Conservation (phyloP, 2,888 invertebrate genomes). For the Ceraclea dissimilis region DNA sequence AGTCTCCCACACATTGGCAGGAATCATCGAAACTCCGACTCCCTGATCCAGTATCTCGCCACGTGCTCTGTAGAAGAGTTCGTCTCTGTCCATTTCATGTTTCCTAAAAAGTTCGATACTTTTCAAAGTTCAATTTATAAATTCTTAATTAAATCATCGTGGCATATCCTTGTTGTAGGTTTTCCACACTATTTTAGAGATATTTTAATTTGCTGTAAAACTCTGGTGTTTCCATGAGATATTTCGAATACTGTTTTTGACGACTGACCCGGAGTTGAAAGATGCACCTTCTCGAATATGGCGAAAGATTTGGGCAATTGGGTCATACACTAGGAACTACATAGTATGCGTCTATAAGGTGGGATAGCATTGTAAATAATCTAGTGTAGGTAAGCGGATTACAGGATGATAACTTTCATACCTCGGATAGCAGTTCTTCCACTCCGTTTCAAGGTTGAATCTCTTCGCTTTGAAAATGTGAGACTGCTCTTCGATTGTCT, state of each 20-base stretch:
- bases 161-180: background rate
- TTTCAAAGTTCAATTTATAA: too few species aligned
- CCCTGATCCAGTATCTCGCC: conserved; percentile 96
- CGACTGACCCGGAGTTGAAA: too few species aligned
- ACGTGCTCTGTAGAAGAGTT: conserved; percentile 93
- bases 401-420: background rate
- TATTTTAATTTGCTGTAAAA: too few species aligned
- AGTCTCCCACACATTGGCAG: conserved; percentile 88
- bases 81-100: conserved; percentile 91
- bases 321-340: too few species aligned
- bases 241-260: too few species aligned
- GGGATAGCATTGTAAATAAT: too few species aligned
- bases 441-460: conserved; percentile 98
- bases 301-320: too few species aligned
- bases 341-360: too few species aligned
- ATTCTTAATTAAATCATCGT: conserved; percentile 10
- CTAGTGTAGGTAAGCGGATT: too few species aligned
- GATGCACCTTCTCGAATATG: too few species aligned
- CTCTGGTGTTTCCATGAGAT: too few species aligned
- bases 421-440: conserved; percentile 95
- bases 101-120: conserved; percentile 43
- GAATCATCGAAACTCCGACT: conserved; percentile 80
- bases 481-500: conserved; percentile 97
- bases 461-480: conserved; percentile 94
- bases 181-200: background rate